Evolutionary conservation across 2,888 invertebrate species (phyloP), one percentile per base, ranked within the genome.

Genomic region (Acrobasis suavella): DNA sequence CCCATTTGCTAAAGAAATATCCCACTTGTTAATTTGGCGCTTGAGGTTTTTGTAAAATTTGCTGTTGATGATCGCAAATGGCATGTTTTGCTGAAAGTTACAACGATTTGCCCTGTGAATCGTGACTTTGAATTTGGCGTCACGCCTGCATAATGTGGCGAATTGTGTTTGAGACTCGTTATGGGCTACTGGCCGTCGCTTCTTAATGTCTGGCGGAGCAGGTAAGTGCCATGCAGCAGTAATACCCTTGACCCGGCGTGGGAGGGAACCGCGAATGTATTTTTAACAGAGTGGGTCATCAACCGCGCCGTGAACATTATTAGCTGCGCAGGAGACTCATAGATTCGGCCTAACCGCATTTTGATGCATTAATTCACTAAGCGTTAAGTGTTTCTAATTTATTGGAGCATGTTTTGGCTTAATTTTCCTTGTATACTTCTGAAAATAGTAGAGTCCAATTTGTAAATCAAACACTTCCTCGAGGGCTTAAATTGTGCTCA

Each of bases 241-340:
- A 68, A 75, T 77, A 81, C 79, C 86, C 87, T 87, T 88, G 85
- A 87, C 86, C 87, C 76, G 82, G 74, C 82, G 86, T 86, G 83
- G 86, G 85, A 85, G 80, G 80, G 77, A 82, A 75, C 72, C 71
- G 75, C 76, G 69, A 73, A 77, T 66, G 76, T 87, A 87, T 86
- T 86, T 87, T 87, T 86, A 86, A 84, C 80, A 70, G 71, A 66
- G 64, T 72, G 70, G 82, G 85, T 89, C 88, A 81, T 80, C 82
- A 80, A 81, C 87, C 88, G 81, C 72, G 17, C 70, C 73, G 68
- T 70, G 66, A 72, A 70, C 70, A 22, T 22, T 22, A 75, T 74
- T 73, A 71, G 70, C 75, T 73, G 73, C 74, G 77, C 73, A 76
- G 17, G 17, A 54, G 15, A 52, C 54, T 61, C 9, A 60, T 42